Base-by-base conservation (phyloP, 2,888 invertebrate species). In the Mythimna lalbum region DNA sequence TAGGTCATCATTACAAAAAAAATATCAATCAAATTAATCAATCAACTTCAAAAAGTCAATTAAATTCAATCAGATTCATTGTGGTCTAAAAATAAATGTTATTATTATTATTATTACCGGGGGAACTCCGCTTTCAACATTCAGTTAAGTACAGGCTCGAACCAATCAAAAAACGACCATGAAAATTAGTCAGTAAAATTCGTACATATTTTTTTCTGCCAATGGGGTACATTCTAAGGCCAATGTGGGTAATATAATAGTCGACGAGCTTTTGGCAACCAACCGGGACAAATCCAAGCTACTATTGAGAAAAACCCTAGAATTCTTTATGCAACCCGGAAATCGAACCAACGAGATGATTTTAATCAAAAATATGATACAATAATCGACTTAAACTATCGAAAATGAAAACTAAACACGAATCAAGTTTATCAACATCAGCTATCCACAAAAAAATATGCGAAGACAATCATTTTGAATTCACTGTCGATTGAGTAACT, bases 401-500 rank as follows among this genome's bases (percentile, higher is more conserved):
- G 33, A 27, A 60, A 63, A 21, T 31, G 9, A 59, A 62, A 81
- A 64, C 10, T 43, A 64, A 52, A 57, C 50, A 57, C 4, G 3
- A 64, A 56, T 57, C 49, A 63, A 57, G 53, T 72, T 61, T 33
- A 60, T 61, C 39, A 55, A 63, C 31, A 69, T 39, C 27, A 36
- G 39, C 23, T 39, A 63, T 62, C 56, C 55, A 65, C 62, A 66
- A 67, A 72, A 43, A 69, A 80, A 53, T 52, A 63, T 83, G 70
- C 70, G 14, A 55, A 63, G 31, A 59, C 57, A 73, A 64, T 66
- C n/a, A 67, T 62, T 66, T 62, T 43, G 27, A 23, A 63, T 47
- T 63, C 57, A 76, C 62, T 63, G 77, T 74, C 64, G 70, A 76
- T 84, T 79, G 73, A 73, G 77, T 73, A 86, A 85, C 76, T 85